Conservation (phyloP, 1,140 invertebrate species). For the Anastatus disparis region DNA sequence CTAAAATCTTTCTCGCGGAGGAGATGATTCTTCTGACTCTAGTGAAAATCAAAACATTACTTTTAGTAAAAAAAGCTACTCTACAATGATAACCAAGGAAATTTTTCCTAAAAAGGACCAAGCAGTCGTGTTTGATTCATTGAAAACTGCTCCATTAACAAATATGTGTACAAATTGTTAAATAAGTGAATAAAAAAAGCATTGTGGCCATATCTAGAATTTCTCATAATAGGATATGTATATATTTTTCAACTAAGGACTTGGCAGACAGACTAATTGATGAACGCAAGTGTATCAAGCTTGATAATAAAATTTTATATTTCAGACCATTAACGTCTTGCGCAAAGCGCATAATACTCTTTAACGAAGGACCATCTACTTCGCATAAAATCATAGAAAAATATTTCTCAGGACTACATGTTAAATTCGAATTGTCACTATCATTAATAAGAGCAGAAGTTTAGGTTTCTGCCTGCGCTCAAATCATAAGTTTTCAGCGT, state of each 20-base stretch:
- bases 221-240: conserved; percentile 36
- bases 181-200: conserved; percentile 12
- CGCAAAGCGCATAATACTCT: neutral
- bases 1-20: too few species aligned
- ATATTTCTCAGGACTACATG: neutral
- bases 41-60: too few species aligned
- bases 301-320: neutral
- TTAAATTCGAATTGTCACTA: neutral
- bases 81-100: too few species aligned
- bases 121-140: too few species aligned
- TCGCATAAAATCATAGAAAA: conserved; percentile 12
- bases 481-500: neutral
- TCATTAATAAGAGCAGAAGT: conserved; percentile 11
- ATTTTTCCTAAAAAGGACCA: too few species aligned
- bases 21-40: too few species aligned
- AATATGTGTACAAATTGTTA: conserved; percentile 30
- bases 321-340: neutral
- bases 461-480: neutral
- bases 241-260: conserved; percentile 25
- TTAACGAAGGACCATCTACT: neutral
- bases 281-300: too few species aligned
- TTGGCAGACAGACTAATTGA: conserved; percentile 26
- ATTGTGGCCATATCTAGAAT: conserved; percentile 36
- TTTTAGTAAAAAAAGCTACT: too few species aligned
- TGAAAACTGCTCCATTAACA: conserved; percentile 24